phyloP scores from a whole-genome alignment of 2,113 vertebrate species.

The Ceratotherium simum region DNA sequence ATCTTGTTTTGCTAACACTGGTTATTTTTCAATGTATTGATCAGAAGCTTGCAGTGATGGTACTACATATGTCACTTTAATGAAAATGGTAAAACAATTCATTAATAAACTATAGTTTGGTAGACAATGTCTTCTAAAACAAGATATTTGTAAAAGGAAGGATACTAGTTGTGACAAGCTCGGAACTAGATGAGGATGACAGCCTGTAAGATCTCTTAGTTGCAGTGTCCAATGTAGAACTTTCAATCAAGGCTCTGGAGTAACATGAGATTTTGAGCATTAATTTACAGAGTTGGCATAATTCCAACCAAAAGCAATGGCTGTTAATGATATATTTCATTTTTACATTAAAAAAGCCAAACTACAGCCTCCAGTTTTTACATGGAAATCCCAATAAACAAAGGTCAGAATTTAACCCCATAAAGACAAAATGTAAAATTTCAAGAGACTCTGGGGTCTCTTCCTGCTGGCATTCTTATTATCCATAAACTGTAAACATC shows the following conservation, averaged over 20 bases:
- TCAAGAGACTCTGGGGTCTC: constrained; percentile 5
- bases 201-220: background rate
- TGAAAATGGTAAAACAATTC: background rate
- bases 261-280: constrained; percentile 24
- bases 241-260: background rate
- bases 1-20: background rate
- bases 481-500: constrained; percentile 57
- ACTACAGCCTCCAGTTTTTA: constrained; percentile 77
- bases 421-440: constrained; percentile 55
- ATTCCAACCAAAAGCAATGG: constrained; percentile 52
- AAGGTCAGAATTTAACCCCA: constrained; percentile 60
- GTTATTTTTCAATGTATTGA: background rate
- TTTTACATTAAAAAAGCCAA: constrained; percentile 67
- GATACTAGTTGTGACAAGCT: background rate
- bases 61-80: background rate
- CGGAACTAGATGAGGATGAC: background rate
- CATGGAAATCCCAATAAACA: constrained; percentile 76
- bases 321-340: constrained; percentile 74
- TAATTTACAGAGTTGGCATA: constrained; percentile 21
- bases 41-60: background rate
- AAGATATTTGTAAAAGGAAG: background rate
- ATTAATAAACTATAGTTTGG: background rate
- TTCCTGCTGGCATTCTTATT: constrained; percentile 42
- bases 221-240: background rate
- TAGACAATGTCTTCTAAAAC: background rate